These are phyloP conservation scores for Eulemur albifrons DNA, from an alignment of 2,797 vertebrate genomes.

Conservation along the genomic window DNA sequence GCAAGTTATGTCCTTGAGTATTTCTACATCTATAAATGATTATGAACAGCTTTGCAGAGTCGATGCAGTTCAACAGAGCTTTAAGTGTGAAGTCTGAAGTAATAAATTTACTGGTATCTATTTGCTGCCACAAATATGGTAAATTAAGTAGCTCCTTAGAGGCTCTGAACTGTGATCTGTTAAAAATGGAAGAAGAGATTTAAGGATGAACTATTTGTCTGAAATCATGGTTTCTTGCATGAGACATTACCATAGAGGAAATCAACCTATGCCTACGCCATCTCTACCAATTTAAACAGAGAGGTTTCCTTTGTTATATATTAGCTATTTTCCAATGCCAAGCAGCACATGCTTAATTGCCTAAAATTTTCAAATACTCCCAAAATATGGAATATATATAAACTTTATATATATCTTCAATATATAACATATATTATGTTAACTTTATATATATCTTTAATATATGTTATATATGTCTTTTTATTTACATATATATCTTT, in stretches of 20 bases:
- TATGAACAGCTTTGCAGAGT: background rate
- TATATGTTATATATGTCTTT: too few species aligned
- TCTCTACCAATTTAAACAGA: background rate
- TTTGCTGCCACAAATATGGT: background rate
- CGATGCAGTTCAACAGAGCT: background rate
- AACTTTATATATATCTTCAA: background rate
- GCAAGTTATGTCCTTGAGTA: background rate
- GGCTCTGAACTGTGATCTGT: background rate
- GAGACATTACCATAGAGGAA: background rate
- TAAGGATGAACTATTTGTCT: background rate
- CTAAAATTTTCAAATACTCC: constrained; percentile 1
- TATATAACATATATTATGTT: too few species aligned
- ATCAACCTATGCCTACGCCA: background rate
- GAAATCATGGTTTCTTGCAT: background rate
- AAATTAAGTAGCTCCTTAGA: background rate
- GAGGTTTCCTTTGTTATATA: background rate
- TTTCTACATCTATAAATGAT: background rate
- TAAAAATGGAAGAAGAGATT: background rate
- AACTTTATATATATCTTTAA: too few species aligned
- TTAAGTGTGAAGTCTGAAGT: constrained; percentile 9
- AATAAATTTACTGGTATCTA: background rate
- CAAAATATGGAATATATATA: background rate
- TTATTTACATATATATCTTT: too few species aligned
- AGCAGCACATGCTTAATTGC: background rate
- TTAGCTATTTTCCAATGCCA: background rate